Evolutionary conservation across 2,888 invertebrate genomes (phyloP).

Genomic region (Chrysolina haemoptera): DNA sequence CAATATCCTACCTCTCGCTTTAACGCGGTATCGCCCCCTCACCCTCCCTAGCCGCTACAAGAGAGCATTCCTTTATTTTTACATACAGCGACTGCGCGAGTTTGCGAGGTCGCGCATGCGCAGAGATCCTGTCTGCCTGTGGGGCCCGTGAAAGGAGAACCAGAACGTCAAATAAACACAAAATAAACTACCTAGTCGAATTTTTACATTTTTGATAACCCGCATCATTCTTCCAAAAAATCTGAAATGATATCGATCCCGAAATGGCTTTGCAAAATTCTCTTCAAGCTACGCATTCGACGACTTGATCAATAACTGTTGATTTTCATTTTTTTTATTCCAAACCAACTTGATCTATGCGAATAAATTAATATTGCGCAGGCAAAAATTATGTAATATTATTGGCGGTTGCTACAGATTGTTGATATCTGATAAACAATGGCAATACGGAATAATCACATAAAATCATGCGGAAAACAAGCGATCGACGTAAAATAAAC

Average conservation of each 20-base stretch:
- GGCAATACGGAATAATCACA: neutral
- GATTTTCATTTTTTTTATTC: neutral
- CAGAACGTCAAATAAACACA: slow-evolving; percentile 56
- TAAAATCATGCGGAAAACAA: neutral
- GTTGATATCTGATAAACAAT: slow-evolving; percentile 19
- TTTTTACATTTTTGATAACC: neutral
- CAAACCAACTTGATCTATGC: slow-evolving; percentile 20
- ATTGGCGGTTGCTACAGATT: slow-evolving; percentile 19
- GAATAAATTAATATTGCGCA: slow-evolving; percentile 20
- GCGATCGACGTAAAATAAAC: neutral
- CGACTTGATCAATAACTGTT: neutral
- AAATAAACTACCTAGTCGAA: slow-evolving; percentile 12
- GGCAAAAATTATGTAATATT: slow-evolving; percentile 27
- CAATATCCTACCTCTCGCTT: slow-evolving; percentile 13
- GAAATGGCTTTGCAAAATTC: neutral
- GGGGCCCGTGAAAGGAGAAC: slow-evolving; percentile 68
- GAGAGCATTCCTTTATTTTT: slow-evolving; percentile 28
- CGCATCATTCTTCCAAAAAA: neutral
- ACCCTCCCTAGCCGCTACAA: slow-evolving; percentile 2
- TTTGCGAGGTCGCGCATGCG: slow-evolving; percentile 67
- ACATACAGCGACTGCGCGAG: slow-evolving; percentile 54
- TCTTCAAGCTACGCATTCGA: neutral
- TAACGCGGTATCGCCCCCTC: neutral
- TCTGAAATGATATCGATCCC: neutral
- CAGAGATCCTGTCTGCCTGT: slow-evolving; percentile 39